A percentile compares a stretch with the other conserved stretches of the same genome.
Evolutionary conservation across 2,797 vertebrate genomes (phyloP).

Genomic region (Amblyraja radiata): DNA sequence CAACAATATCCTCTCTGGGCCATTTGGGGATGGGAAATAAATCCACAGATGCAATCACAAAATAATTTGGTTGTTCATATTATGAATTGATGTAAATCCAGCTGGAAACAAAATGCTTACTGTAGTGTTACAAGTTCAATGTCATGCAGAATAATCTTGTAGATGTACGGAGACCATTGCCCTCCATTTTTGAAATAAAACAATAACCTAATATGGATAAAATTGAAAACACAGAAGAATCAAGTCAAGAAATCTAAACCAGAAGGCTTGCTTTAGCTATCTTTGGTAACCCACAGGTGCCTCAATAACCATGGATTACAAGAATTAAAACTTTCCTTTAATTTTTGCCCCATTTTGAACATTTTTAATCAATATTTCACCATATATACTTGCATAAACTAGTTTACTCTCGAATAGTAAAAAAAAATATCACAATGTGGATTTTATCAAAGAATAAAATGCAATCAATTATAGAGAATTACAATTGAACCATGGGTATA

Average conservation of each 20-base stretch:
- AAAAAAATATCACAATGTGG: not conserved
- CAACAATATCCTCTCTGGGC: too few relatives aligned
- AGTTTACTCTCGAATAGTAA: not conserved
- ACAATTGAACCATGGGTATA: not conserved
- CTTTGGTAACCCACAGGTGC: not conserved
- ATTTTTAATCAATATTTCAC: not conserved
- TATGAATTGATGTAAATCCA: not conserved
- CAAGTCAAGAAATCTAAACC: not conserved
- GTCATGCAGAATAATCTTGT: not conserved
- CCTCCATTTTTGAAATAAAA: too few relatives aligned
- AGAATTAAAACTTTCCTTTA: not conserved
- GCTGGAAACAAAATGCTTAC: not conserved
- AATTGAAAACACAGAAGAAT: not conserved
- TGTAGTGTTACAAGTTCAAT: not conserved
- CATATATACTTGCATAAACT: not conserved
- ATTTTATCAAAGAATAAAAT: not conserved
- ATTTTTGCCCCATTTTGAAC: not conserved
- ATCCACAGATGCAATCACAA: too few relatives aligned
- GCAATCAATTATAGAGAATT: not conserved
- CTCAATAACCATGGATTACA: not conserved
- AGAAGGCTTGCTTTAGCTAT: not conserved
- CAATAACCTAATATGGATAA: not conserved
- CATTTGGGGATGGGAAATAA: too few relatives aligned
- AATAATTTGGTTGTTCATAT: not conserved
- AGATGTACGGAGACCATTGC: not conserved